Evolutionary conservation across 2,797 vertebrate species (phyloP).

Genomic region (Hirundo rustica): DNA sequence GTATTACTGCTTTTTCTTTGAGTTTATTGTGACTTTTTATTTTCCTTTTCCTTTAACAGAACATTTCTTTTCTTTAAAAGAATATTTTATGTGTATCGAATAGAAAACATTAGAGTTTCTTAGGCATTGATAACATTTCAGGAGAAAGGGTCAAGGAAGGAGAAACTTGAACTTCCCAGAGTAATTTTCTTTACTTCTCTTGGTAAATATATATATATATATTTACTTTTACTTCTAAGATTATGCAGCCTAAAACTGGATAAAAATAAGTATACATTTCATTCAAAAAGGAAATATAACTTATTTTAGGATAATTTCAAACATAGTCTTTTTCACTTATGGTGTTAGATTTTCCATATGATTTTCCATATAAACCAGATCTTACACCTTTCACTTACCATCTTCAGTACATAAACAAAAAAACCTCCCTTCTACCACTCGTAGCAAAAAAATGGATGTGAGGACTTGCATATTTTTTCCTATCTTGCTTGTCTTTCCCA

Average conservation of each 20-base stretch:
- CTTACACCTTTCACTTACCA: neutral
- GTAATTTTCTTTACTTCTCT: neutral
- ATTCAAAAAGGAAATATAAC: neutral
- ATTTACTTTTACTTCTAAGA: neutral
- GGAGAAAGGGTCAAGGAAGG: neutral
- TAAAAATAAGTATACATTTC: neutral
- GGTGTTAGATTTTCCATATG: neutral
- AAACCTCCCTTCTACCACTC: neutral
- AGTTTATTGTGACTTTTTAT: neutral
- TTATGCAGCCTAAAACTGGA: neutral
- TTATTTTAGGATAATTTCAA: neutral
- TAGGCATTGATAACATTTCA: neutral
- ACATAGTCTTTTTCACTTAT: neutral
- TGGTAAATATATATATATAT: neutral
- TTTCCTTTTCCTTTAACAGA: neutral
- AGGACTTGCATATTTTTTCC: neutral
- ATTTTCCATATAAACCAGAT: neutral
- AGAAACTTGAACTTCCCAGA: neutral
- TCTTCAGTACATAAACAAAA: neutral
- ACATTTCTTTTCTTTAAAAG: neutral
- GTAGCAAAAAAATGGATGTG: neutral
- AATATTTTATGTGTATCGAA: neutral
- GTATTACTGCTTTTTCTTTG: neutral
- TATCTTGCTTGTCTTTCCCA: neutral
- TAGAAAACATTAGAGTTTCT: neutral